These are phyloP conservation scores for Zootoca vivipara DNA, from an alignment of 2,113 vertebrate genomes.

Conservation along the genomic window DNA sequence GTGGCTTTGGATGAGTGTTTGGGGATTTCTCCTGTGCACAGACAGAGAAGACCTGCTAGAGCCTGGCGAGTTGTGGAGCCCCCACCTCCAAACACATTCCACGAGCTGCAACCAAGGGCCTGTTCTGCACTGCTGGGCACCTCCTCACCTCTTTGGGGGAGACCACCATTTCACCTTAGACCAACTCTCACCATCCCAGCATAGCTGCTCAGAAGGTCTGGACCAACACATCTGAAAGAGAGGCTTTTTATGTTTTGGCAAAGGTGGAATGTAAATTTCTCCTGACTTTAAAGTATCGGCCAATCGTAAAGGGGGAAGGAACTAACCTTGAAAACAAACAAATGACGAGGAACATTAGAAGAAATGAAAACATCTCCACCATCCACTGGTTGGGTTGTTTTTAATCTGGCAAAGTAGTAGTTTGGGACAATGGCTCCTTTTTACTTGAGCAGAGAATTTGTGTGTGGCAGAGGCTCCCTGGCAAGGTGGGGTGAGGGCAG, in stretches of 20 bases:
- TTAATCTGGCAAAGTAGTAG: neutral
- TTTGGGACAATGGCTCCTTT: neutral
- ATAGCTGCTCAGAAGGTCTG: neutral
- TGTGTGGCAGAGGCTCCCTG: neutral
- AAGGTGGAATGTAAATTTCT: neutral
- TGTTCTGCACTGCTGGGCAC: accelerated
- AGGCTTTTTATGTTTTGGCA: slow-evolving; percentile 4
- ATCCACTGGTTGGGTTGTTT: neutral
- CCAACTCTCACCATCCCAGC: neutral
- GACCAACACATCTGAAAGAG: neutral
- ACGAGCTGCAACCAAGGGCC: accelerated
- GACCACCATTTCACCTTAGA: neutral
- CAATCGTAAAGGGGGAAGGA: neutral
- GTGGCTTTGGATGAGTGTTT: neutral
- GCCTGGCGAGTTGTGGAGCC: neutral
- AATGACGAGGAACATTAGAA: slow-evolving; percentile 33
- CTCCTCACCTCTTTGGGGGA: neutral
- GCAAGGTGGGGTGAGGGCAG: neutral
- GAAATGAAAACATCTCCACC: neutral
- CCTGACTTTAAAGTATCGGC: neutral
- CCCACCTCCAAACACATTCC: neutral
- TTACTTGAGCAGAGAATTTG: neutral
- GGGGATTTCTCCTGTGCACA: neutral
- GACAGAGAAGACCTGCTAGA: neutral
- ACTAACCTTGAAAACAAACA: neutral